Evolutionary conservation across 2,113 vertebrate species (phyloP).

Genomic region (Propithecus coquereli): DNA sequence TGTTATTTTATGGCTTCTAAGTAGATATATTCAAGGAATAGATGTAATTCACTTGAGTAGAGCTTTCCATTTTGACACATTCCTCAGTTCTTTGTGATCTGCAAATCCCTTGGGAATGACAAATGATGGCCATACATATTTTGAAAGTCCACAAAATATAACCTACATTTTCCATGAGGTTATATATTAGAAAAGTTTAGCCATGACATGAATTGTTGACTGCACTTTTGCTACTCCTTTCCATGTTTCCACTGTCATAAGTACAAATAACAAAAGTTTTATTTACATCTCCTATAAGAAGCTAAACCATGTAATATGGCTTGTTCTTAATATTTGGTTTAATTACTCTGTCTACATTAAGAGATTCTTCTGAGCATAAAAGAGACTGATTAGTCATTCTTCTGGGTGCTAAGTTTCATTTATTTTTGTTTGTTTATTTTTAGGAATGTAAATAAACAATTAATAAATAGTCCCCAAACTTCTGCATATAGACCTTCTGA

Average conservation of each 20-base stretch:
- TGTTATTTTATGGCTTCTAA: background rate
- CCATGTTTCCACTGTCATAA: background rate
- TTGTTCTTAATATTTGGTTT: slow-evolving; percentile 32
- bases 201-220: background rate
- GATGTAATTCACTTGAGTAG: background rate
- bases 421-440: slow-evolving; percentile 74
- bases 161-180: background rate
- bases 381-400: slow-evolving; percentile 9
- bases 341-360: background rate
- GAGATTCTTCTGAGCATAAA: slow-evolving; percentile 28
- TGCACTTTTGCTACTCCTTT: background rate
- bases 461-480: slow-evolving; percentile 83
- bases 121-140: background rate
- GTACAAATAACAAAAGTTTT: slow-evolving; percentile 25
- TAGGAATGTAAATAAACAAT: slow-evolving; percentile 81
- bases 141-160: background rate
- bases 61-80: slow-evolving; percentile 7
- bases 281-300: slow-evolving; percentile 10
- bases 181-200: slow-evolving; percentile 5
- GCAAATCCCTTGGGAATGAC: background rate
- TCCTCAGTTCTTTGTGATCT: background rate
- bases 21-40: background rate
- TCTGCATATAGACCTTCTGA: slow-evolving; percentile 85
- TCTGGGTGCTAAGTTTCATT: slow-evolving; percentile 49
- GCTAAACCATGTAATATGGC: background rate